Evolutionary conservation across 2,797 vertebrate genomes (phyloP).

Genomic region (Taeniopygia guttata): DNA sequence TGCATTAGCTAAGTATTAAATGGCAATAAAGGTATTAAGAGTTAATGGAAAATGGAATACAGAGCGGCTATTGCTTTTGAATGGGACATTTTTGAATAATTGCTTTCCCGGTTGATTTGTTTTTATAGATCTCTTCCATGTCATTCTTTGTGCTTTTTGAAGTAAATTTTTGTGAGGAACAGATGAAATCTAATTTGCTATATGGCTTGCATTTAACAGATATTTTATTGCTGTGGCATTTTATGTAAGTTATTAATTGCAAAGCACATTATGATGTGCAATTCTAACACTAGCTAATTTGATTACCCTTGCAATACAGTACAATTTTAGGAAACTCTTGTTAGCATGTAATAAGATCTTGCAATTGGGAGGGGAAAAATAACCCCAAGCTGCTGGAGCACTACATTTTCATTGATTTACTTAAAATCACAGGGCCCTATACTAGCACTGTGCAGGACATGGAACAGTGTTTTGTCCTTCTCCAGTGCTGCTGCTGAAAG

Average conservation of each 20-base stretch:
- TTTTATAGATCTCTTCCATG: constrained; percentile 63
- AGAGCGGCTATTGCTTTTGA: constrained; percentile 46
- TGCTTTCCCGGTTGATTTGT: constrained; percentile 59
- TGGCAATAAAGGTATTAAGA: constrained; percentile 59
- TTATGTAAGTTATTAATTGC: constrained; percentile 61
- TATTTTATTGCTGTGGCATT: constrained; percentile 51
- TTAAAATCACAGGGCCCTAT: background rate
- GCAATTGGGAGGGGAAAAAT: background rate
- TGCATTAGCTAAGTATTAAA: constrained; percentile 53
- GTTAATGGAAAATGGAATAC: constrained; percentile 66
- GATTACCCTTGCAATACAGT: constrained; percentile 47
- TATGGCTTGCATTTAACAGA: constrained; percentile 51
- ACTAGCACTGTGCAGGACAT: background rate
- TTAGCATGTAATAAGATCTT: constrained; percentile 23
- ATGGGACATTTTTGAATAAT: constrained; percentile 62
- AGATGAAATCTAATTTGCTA: constrained; percentile 58
- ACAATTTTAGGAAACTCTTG: constrained; percentile 32
- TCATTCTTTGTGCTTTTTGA: constrained; percentile 49
- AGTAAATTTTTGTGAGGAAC: constrained; percentile 33
- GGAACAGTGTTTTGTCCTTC: background rate
- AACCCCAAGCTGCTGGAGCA: background rate
- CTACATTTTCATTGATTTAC: background rate
- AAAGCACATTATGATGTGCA: constrained; percentile 50
- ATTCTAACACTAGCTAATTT: constrained; percentile 56
- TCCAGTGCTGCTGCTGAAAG: background rate